Evolutionary conservation across 2,888 invertebrate genomes (phyloP), one percentile per base, ranked within the genome.

Genomic region (Anthrax anthrax): DNA sequence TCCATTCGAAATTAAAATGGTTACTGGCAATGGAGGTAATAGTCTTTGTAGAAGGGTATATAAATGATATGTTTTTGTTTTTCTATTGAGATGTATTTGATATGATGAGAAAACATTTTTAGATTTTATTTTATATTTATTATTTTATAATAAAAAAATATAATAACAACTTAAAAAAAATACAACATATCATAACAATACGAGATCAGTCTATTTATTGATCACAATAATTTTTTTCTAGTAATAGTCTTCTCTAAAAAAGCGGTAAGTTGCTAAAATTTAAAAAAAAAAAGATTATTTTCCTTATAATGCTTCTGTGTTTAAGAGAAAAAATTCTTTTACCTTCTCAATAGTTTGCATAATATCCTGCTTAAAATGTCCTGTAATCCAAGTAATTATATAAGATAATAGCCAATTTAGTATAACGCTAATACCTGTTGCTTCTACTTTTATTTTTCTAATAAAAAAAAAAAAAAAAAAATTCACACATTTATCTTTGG

Each of bases 401-500:
- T 39, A 27, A 2, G 39, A 43, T 14, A 47, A 23, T 27, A 47
- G 36, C 47, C 47, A 47, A 39, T 47, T 39, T 43, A 47, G 32
- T 17, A 39, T 18, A n/a, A 47, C 32, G 19, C 39, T 39, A 18
- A 47, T 17, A 4, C 47, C 47, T 2, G 47, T 47, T 13, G 47
- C 39, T 14, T 13, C 17, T 4, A 44, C 39, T 39, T 44, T 32
- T 1, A 46, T 27, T 42, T 38, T 19, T 5, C 46, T 46, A 16
- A 18, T 27, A 37, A 27, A 34, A 5, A 8, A 1, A 16, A 37
- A 29, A 6, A 32, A 4, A 32, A 9, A 14, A 14, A 14, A 14
- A 34, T 8, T 9, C 13, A 14, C 10, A 34, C 10, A 14, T 34
- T 3, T 14, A 34, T 34, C 6, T 14, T 5, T 12, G 4, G 34